Percentiles rank a stretch among this genome's conserved stretches.
phyloP scores from a whole-genome alignment of 2,797 vertebrate genomes.

The Oreortyx pictus region DNA sequence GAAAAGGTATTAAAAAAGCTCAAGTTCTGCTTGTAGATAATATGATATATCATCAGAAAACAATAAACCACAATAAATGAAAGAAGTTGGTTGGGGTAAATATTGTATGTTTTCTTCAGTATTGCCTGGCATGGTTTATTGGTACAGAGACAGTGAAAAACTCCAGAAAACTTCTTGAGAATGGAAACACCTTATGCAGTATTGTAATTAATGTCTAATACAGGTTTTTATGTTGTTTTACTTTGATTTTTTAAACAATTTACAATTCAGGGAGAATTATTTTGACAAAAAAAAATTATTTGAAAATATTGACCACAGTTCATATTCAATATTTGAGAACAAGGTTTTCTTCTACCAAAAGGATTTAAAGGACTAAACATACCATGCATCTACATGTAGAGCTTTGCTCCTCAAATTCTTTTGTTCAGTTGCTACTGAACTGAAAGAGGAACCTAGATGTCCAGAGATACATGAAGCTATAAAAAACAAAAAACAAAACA shows the following conservation, averaged over 20 bases:
- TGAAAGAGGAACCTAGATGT: background rate
- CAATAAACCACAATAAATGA: background rate
- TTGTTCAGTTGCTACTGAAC: background rate
- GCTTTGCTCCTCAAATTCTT: background rate
- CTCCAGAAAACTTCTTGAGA: background rate
- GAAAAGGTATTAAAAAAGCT: background rate
- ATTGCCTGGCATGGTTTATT: background rate
- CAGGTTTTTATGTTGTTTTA: background rate
- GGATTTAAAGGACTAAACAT: background rate
- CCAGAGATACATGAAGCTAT: background rate
- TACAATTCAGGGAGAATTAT: background rate
- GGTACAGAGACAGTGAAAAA: background rate
- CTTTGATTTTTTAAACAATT: background rate
- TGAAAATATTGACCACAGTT: background rate
- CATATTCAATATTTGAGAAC: background rate
- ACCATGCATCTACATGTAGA: background rate
- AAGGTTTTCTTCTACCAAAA: background rate
- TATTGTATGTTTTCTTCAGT: background rate
- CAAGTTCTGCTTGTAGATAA: background rate
- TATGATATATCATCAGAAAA: background rate
- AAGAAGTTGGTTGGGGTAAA: background rate
- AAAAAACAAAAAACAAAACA: no score
- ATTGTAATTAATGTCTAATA: background rate
- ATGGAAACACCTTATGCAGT: background rate
- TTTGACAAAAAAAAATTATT: background rate